Conservation (phyloP, 2,888 invertebrate genomes). For the Hipparchia semele region DNA sequence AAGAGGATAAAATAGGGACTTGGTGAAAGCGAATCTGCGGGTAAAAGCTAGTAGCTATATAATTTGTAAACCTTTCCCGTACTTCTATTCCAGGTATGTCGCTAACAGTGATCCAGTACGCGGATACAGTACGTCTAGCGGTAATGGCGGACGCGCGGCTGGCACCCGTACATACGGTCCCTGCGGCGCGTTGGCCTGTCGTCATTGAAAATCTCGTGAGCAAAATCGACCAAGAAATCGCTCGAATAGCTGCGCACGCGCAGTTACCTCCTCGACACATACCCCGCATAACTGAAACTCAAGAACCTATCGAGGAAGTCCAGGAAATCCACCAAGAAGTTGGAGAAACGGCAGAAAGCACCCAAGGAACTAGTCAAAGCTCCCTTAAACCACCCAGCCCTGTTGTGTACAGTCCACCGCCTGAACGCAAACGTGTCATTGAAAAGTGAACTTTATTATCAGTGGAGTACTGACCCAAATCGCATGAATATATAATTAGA, state of each 20-base stretch:
- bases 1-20: too few species aligned
- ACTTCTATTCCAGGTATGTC: constrained; percentile 84
- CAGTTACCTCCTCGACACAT: constrained; percentile 30
- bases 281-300: constrained; percentile 38
- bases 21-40: too few species aligned
- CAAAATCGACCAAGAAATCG: constrained; percentile 70
- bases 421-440: constrained; percentile 53
- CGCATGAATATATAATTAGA: constrained; percentile 4
- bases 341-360: not conserved
- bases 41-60: too few species aligned
- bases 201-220: constrained; percentile 67
- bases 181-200: constrained; percentile 74
- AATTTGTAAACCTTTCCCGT: not conserved
- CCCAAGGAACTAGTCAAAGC: constrained; percentile 12
- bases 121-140: constrained; percentile 84
- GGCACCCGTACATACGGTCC: constrained; percentile 84
- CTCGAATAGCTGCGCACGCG: constrained; percentile 63
- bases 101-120: constrained; percentile 87
- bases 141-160: constrained; percentile 89
- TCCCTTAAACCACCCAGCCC: constrained; percentile 58
- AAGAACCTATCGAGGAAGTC: constrained; percentile 29
- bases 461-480: not conserved
- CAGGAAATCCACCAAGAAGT: constrained; percentile 23
- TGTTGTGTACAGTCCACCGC: constrained; percentile 62
- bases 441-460: constrained; percentile 38